These are phyloP conservation scores for Spongia lamella DNA, from an alignment of 37 sponge, comb jelly and placozoan genomes.

Conservation along the genomic window DNA sequence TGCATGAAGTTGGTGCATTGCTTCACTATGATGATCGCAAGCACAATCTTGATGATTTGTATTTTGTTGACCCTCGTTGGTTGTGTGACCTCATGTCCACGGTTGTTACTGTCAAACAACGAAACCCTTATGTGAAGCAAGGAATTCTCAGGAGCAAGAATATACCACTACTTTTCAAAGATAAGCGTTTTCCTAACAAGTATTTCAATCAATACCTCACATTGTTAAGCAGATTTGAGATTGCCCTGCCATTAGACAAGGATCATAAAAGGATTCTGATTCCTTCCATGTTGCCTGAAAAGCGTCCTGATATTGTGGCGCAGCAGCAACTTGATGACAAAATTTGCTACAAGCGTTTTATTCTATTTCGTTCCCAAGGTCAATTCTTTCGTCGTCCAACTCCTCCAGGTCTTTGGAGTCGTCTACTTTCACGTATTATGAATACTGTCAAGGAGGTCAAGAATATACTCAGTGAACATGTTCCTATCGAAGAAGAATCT, in stretches of 20 bases:
- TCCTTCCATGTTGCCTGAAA: conserved; percentile 81
- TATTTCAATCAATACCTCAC: conserved; percentile 82
- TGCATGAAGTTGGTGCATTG: conserved; percentile 7
- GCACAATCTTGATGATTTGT: conserved; percentile 8
- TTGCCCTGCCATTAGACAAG: conserved; percentile 78
- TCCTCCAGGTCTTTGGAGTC: conserved; percentile 92
- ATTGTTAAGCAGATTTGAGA: conserved; percentile 85
- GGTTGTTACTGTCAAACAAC: conserved; percentile 68
- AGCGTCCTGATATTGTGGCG: conserved; percentile 37
- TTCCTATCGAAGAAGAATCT: too few relatives aligned
- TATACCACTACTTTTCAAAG: conserved; percentile 64
- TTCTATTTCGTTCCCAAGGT: conserved; percentile 32
- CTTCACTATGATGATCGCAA: conserved; percentile 14
- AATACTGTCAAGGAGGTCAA: conserved; percentile 48
- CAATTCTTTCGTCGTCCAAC: not conserved
- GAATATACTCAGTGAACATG: conserved; percentile 20
- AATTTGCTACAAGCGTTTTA: conserved; percentile 41
- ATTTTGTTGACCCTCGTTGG: conserved; percentile 1
- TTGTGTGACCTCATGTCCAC: conserved; percentile 75
- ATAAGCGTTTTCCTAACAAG: conserved; percentile 69
- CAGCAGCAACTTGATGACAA: not conserved
- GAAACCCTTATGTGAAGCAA: conserved; percentile 62
- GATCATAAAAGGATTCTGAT: conserved; percentile 75
- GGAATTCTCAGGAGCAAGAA: conserved; percentile 62
- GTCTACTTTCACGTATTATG: conserved; percentile 79